Evolutionary conservation across 2,797 vertebrate genomes (phyloP), one percentile per base, ranked within the genome.

Genomic region (Sebastes melanostomus): DNA sequence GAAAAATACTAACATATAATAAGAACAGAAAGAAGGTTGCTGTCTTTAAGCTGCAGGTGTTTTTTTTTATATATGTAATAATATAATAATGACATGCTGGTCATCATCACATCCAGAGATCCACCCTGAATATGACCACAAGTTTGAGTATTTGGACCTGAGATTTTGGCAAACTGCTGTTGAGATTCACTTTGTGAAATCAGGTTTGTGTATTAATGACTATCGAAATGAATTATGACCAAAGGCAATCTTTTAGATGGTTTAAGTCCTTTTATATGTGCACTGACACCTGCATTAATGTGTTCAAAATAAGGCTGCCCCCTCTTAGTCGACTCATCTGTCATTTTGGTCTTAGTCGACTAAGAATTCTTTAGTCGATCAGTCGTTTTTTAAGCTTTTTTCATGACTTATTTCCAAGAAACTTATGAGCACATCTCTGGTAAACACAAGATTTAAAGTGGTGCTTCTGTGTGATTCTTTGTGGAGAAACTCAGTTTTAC

Each of bases 131-230:
- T 78, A 72, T 75, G 79, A 90, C 76, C 54, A 88, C 85, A 75
- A 12, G 71, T 81, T 90, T 65, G 54, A 76, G 25, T 80, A 54
- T 83, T 89, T 90, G 88, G 91, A 95, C 95, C 95, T 96, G 95
- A 96, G 94, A 94, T 88, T 89, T 92, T 84, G 84, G 85, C 76
- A 88, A 89, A 88, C 72, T 88, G 85, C 89, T 89, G 85, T 77
- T 85, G 78, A 82, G 87, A 85, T 88, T 91, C 29, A 78, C 55
- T 81, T 79, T 65, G 72, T 82, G 66, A 72, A 32, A 82, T 78
- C 42, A 65, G 56, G 13, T 77, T 77, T 77, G 58, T 71, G 68
- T 84, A 68, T 61, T 77, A 34, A 84, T 82, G 84, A 73, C 9
- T 27, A 12, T 61, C n/a, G 6, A 3, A 71, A 83, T 81, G 30